Evolutionary conservation across 2,113 vertebrate genomes (phyloP).

Genomic region (Theristicus caerulescens): DNA sequence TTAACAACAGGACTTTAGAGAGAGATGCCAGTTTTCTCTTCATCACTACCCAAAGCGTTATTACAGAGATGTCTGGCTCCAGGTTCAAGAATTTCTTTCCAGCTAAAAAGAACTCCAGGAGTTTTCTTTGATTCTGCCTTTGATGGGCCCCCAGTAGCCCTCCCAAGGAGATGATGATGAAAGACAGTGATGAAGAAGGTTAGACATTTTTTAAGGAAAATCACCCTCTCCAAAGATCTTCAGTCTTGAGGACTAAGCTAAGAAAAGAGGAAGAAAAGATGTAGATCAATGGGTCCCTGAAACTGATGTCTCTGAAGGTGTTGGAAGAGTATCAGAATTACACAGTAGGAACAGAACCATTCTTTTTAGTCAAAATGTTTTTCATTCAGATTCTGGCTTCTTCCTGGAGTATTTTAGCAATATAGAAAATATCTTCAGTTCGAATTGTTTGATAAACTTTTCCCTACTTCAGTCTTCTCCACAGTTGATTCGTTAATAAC

Average conservation of each 20-base stretch:
- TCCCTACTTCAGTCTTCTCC: not conserved
- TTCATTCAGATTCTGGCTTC: not conserved
- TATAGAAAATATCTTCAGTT: not conserved
- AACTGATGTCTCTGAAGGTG: not conserved
- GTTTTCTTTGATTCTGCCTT: slow-evolving; percentile 59
- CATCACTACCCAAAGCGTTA: not conserved
- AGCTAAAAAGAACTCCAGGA: slow-evolving; percentile 60
- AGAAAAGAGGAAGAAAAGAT: slow-evolving; percentile 16
- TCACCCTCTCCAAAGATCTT: not conserved
- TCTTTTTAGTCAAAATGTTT: not conserved
- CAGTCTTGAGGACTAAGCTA: slow-evolving; percentile 8
- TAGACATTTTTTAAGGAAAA: slow-evolving; percentile 28
- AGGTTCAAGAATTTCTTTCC: slow-evolving; percentile 62
- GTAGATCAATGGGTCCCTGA: not conserved
- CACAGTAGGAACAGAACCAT: not conserved
- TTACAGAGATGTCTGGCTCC: slow-evolving; percentile 45
- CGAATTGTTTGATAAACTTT: not conserved
- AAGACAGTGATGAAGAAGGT: slow-evolving; percentile 44
- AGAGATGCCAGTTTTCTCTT: slow-evolving; percentile 50
- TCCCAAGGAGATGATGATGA: slow-evolving; percentile 49
- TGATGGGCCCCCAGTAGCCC: slow-evolving; percentile 38
- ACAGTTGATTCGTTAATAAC: not conserved
- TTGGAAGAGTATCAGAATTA: not conserved
- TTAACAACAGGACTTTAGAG: slow-evolving; percentile 14
- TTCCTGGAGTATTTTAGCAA: not conserved